These are phyloP conservation scores for Eubasilissa regina DNA, from an alignment of 1,140 invertebrate species.

Conservation along the genomic window DNA sequence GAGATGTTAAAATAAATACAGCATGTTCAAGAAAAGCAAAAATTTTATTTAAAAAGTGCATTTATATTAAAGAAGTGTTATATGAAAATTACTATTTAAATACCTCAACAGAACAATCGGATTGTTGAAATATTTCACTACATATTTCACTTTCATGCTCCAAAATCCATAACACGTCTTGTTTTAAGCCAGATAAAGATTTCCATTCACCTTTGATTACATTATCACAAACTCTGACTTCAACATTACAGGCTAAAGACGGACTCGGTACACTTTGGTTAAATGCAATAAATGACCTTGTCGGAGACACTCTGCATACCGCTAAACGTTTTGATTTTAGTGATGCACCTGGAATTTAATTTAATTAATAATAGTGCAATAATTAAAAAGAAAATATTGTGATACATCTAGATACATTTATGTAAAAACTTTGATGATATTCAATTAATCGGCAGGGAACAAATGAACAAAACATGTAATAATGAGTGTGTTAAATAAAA, in stretches of 20 bases:
- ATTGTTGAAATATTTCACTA: background rate
- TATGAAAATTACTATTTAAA: background rate
- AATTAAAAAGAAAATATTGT: too few relatives aligned
- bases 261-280: constrained; percentile 50
- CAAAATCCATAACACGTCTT: constrained; percentile 55
- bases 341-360: constrained; percentile 42
- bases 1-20: too few relatives aligned
- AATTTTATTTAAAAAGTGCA: too few relatives aligned
- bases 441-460: too few relatives aligned
- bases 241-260: constrained; percentile 26
- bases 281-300: constrained; percentile 54
- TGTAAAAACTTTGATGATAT: too few relatives aligned
- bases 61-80: too few relatives aligned
- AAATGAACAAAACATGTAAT: too few relatives aligned
- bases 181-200: constrained; percentile 48
- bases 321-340: constrained; percentile 44
- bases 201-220: constrained; percentile 52
- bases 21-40: too few relatives aligned
- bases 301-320: constrained; percentile 44
- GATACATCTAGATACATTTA: too few relatives aligned
- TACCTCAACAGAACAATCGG: constrained; percentile 3
- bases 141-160: constrained; percentile 40
- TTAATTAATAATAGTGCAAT: background rate
- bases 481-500: too few relatives aligned
- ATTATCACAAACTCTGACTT: constrained; percentile 28